Base-by-base conservation (phyloP, 2,113 vertebrate genomes). In the Tupaia tana region DNA sequence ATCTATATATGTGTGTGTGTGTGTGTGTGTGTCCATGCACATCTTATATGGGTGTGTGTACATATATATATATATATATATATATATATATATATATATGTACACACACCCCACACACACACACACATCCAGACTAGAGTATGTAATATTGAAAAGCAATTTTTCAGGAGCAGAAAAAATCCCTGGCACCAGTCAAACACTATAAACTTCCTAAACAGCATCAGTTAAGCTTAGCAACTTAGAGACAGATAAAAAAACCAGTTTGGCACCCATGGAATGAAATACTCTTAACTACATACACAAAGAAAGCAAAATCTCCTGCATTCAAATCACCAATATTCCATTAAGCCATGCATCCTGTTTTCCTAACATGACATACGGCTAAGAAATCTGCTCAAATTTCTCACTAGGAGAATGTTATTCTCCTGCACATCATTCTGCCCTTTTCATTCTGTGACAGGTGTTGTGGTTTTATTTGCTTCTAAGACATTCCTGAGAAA, bases 391-490 rank as follows among this genome's bases (percentile, higher is more conserved):
- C 70, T 56, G 22, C 54, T 73, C 22, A 2, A 19, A 64, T 67
- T 87, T 93, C 58, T 73, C 74, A 63, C 25, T 84, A 10, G 59
- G 18, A 88, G 29, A 91, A 78, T 85, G 61, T 34, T 58, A 73
- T 9, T 86, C 77, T 29, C n/a, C 15, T 71, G 54, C 8, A 31
- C 29, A 56, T 74, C 59, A 43, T 61, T 31, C 56, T 83, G 56
- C 14, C n/a, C 77, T 89, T 97, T 92, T 71, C 70, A 77, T 70
- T 91, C 31, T n/a, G 24, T 84, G 54, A 91, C 10, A 67, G 14
- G 25, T 71, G 75, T 63, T 87, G 14, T 34, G 16, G 15, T 94
- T 95, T 86, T 31, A 97, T 78, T 92, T 74, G 7, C 80, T 84
- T 67, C 75, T 89, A 94, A 91, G 34, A 91, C 89, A 67, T 52